A percentile compares a stretch with the other conserved stretches of the same genome.
Evolutionary conservation across 2,888 invertebrate genomes (phyloP).

Genomic region (Teleiodes luculella): DNA sequence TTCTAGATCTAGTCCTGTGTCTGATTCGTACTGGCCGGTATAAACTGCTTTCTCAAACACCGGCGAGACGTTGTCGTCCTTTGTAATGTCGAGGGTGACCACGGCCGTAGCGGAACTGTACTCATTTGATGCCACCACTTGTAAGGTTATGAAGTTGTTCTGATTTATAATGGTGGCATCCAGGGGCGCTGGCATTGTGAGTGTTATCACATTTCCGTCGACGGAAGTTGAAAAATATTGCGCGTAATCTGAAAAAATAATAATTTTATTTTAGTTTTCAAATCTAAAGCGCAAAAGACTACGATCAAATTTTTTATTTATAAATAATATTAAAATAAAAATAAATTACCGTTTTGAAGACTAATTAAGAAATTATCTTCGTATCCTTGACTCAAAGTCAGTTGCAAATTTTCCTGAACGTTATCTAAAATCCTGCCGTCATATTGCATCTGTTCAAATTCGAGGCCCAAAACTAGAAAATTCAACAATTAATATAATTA

Average conservation of each 20-base stretch:
- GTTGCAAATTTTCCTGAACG: slow-evolving; percentile 30
- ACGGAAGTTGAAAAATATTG: slow-evolving; percentile 37
- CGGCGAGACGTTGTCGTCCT: slow-evolving; percentile 53
- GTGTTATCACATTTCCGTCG: slow-evolving; percentile 36
- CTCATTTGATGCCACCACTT: slow-evolving; percentile 40
- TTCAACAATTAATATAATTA: slow-evolving; percentile 6
- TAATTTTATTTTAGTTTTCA: background rate
- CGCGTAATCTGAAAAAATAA: slow-evolving; percentile 39
- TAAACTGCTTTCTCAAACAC: slow-evolving; percentile 48
- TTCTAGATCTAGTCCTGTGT: slow-evolving; percentile 39
- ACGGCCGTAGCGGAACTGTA: slow-evolving; percentile 38
- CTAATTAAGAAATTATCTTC: slow-evolving; percentile 31
- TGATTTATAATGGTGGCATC: slow-evolving; percentile 36
- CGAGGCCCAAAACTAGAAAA: slow-evolving; percentile 42
- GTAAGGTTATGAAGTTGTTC: slow-evolving; percentile 46
- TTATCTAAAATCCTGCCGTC: slow-evolving; percentile 48
- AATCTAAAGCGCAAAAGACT: too few species aligned
- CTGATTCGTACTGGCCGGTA: slow-evolving; percentile 40
- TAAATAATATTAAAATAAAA: too few species aligned
- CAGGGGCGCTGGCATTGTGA: slow-evolving; percentile 41
- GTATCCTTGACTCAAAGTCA: slow-evolving; percentile 47
- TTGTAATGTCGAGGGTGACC: slow-evolving; percentile 52
- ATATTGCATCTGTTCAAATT: slow-evolving; percentile 46
- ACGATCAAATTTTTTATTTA: too few species aligned
- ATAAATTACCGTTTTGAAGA: slow-evolving; percentile 37